Evolutionary conservation across 2,113 vertebrate species (phyloP).

Genomic region (Petromus typicus): DNA sequence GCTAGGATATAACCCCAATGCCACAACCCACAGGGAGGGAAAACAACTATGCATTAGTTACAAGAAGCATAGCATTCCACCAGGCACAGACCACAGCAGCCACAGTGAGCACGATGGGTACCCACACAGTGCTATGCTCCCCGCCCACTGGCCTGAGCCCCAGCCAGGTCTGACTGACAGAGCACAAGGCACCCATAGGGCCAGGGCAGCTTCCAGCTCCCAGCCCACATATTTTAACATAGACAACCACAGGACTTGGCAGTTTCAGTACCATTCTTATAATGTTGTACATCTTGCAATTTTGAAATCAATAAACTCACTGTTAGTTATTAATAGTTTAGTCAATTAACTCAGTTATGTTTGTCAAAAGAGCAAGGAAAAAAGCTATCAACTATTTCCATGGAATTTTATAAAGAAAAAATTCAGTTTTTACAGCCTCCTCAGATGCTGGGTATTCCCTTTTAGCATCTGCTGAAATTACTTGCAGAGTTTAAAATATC

Average conservation of each 20-base stretch:
- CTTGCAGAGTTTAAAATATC: constrained; percentile 17
- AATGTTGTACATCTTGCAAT: constrained; percentile 45
- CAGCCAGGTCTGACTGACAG: constrained; percentile 4
- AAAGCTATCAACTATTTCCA: constrained; percentile 51
- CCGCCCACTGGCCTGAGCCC: constrained; percentile 59
- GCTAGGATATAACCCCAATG: constrained; percentile 96
- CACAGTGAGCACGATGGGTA: constrained; percentile 83
- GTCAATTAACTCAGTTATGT: no score
- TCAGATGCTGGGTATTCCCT: constrained; percentile 57
- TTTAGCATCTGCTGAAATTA: constrained; percentile 60
- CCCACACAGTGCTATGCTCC: constrained; percentile 72
- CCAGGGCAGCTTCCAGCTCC: constrained; percentile 44
- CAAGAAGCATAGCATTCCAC: constrained; percentile 89
- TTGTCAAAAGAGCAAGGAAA: constrained; percentile 46
- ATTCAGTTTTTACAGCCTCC: constrained; percentile 47
- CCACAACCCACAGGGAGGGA: constrained; percentile 93
- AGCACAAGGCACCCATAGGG: neutral
- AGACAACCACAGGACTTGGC: constrained; percentile 55
- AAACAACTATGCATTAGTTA: constrained; percentile 93
- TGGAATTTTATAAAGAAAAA: constrained; percentile 50
- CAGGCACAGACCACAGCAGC: constrained; percentile 87
- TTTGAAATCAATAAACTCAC: constrained; percentile 52
- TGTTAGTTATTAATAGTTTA: no score
- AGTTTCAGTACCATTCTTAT: constrained; percentile 50
- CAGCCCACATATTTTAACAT: neutral